Conservation (phyloP, 2,113 vertebrate genomes). For the Columba janthina region DNA sequence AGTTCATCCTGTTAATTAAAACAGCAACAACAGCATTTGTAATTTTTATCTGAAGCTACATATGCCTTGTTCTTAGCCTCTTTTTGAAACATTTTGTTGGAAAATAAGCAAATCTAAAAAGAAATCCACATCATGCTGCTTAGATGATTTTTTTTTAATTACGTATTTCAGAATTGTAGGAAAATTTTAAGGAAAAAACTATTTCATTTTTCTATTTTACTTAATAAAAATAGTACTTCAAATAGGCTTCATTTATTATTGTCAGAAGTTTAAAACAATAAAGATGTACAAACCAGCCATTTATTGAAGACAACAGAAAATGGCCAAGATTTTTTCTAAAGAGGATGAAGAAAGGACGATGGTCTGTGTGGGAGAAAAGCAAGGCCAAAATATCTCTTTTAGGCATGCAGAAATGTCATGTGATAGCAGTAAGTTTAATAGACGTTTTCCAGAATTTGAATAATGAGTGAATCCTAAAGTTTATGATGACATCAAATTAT, state of each 20-base stretch:
- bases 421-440: background rate
- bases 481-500: background rate
- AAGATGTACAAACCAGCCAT: background rate
- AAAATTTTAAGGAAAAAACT: background rate
- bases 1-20: constrained; percentile 82
- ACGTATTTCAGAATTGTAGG: background rate
- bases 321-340: background rate
- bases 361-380: background rate
- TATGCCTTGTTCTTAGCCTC: background rate
- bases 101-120: background rate
- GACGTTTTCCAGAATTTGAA: background rate
- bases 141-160: background rate
- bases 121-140: background rate
- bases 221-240: background rate
- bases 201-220: background rate
- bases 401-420: background rate
- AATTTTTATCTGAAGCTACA: background rate
- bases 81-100: background rate
- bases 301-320: background rate
- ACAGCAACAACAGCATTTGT: background rate
- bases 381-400: background rate
- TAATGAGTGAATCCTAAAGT: background rate
- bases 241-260: background rate
- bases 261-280: background rate
- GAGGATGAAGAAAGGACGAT: background rate